A percentile compares a stretch with the other conserved stretches of the same genome.
Evolutionary conservation across 2,888 invertebrate species (phyloP).

Genomic region (Callosobruchus maculatus): DNA sequence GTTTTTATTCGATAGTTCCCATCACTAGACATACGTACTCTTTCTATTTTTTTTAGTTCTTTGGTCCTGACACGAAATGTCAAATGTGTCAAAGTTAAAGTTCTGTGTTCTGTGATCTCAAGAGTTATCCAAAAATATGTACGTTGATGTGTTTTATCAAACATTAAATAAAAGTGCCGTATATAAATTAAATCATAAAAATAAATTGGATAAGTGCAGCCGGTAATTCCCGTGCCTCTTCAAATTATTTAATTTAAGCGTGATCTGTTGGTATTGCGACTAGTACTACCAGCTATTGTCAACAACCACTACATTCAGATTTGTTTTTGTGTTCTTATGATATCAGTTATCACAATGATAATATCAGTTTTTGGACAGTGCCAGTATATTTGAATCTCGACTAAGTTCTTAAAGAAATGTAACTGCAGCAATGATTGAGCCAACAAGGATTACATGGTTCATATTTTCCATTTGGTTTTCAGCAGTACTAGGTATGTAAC

Average conservation of each 20-base stretch:
- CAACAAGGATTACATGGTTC: slow-evolving; percentile 7
- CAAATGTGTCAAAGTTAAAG: too few relatives aligned
- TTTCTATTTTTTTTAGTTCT: too few relatives aligned
- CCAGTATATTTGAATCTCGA: slow-evolving; percentile 4
- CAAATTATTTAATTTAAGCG: slow-evolving; percentile 35
- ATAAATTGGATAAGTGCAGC: slow-evolving; percentile 44
- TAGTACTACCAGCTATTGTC: neutral
- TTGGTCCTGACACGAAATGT: too few relatives aligned
- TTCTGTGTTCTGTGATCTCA: too few relatives aligned
- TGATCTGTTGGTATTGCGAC: neutral
- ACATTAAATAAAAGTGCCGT: slow-evolving; percentile 19
- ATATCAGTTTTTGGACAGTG: slow-evolving; percentile 7
- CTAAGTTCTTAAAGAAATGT: slow-evolving; percentile 23
- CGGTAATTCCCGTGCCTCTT: slow-evolving; percentile 29
- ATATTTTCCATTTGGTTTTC: neutral
- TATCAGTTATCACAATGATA: slow-evolving; percentile 28
- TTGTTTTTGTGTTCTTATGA: slow-evolving; percentile 15
- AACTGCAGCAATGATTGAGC: slow-evolving; percentile 25
- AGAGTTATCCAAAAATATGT: neutral
- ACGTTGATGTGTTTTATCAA: neutral
- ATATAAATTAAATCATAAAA: slow-evolving; percentile 38
- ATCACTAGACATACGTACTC: too few relatives aligned
- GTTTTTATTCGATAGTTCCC: too few relatives aligned
- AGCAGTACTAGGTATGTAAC: neutral
- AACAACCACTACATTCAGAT: neutral